phyloP scores from a whole-genome alignment of 2,113 vertebrate species.

The Apaloderma vittatum region DNA sequence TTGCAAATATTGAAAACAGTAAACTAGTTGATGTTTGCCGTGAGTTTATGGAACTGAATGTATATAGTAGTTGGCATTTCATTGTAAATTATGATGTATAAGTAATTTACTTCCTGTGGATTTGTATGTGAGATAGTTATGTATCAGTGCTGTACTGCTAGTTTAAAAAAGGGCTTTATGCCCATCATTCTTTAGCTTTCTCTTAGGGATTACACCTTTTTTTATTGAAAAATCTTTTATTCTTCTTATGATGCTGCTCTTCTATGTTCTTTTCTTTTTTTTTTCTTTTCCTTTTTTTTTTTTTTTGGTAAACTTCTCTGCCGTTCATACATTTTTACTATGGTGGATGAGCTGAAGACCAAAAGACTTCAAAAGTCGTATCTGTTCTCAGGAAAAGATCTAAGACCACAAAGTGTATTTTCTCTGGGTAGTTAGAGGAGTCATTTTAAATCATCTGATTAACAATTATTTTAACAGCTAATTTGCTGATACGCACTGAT shows the following conservation, averaged over 20 bases:
- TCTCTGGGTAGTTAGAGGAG: neutral
- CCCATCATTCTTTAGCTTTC: neutral
- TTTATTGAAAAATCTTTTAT: neutral
- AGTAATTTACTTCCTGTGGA: neutral
- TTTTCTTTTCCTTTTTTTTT: neutral
- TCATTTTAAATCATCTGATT: neutral
- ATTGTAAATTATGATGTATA: neutral
- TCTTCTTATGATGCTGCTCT: neutral
- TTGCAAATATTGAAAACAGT: neutral
- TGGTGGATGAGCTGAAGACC: neutral
- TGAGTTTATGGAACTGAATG: neutral
- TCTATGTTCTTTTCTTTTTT: neutral
- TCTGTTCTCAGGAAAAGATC: neutral
- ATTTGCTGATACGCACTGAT: neutral
- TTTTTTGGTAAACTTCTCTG: neutral
- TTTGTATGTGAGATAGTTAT: neutral
- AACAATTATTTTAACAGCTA: neutral
- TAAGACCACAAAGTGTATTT: neutral
- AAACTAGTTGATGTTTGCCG: neutral
- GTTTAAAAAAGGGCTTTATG: neutral
- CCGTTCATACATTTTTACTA: neutral
- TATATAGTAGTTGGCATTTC: neutral
- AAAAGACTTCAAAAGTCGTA: accelerated
- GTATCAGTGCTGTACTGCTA: neutral
- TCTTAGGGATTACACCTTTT: neutral